Percentiles rank a stretch among this genome's conserved stretches.
Evolutionary conservation across 2,888 invertebrate genomes (phyloP).

Genomic region (Lithophane semibrunnea): DNA sequence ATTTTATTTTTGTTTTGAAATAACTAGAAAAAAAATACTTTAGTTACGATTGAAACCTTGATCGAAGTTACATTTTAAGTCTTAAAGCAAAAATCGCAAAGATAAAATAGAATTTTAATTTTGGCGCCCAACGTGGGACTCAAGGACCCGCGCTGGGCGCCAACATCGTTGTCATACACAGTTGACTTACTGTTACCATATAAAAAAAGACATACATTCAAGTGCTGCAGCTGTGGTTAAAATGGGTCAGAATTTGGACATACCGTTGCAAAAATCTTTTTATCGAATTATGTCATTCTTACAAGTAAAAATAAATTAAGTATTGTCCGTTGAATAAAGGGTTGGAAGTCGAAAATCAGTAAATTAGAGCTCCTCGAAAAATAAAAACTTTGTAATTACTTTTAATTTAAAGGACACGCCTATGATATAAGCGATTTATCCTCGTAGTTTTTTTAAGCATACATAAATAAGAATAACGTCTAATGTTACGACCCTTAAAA

Average conservation of each 20-base stretch:
- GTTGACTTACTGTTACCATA: too few species aligned
- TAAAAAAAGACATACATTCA: neutral
- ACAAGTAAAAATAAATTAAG: slow-evolving; percentile 4
- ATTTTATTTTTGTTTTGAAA: neutral
- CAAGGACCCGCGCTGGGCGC: slow-evolving; percentile 27
- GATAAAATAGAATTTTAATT: neutral
- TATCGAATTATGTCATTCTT: neutral
- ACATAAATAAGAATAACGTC: neutral
- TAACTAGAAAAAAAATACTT: too few species aligned
- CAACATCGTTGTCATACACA: too few species aligned
- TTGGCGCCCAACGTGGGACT: slow-evolving; percentile 8
- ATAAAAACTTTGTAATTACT: neutral
- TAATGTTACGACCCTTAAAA: neutral
- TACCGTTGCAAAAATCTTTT: neutral
- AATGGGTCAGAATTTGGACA: neutral
- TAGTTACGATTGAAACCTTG: neutral
- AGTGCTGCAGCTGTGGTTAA: neutral
- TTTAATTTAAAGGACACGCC: neutral
- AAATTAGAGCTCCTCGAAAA: slow-evolving; percentile 6
- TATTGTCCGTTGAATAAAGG: neutral
- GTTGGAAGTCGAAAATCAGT: slow-evolving; percentile 4
- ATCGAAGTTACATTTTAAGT: neutral
- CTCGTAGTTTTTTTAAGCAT: neutral
- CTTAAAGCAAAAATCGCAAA: neutral
- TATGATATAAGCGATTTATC: neutral